These are phyloP conservation scores for Crocuta crocuta DNA, from an alignment of 2,113 vertebrate species.

Conservation along the genomic window DNA sequence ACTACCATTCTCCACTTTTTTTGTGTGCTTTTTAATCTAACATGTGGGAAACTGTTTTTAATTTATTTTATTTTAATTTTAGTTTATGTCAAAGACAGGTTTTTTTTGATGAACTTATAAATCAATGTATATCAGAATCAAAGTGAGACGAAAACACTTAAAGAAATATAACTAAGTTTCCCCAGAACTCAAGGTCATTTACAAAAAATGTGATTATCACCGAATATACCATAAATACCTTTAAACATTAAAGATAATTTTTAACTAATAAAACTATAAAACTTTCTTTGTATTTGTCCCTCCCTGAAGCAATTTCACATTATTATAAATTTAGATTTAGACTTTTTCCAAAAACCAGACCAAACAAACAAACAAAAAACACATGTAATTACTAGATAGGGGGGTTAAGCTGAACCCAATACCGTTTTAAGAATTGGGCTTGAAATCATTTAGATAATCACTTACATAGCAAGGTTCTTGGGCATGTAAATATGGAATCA, in stretches of 20 bases:
- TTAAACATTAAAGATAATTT: conserved; percentile 52
- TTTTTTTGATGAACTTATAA: conserved; percentile 58
- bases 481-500: conserved; percentile 1
- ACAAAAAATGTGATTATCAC: conserved; percentile 56
- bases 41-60: not conserved
- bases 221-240: not conserved
- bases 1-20: conserved; percentile 3
- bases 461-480: not conserved
- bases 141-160: conserved; percentile 26
- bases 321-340: conserved; percentile 10
- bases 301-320: not conserved
- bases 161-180: conserved; percentile 45
- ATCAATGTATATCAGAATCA: conserved; percentile 24
- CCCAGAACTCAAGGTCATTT: conserved; percentile 44
- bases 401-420: conserved; percentile 10
- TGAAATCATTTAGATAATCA: conserved; percentile 21
- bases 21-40: conserved; percentile 53
- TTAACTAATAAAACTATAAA: conserved; percentile 32
- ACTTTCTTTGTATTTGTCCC: not conserved
- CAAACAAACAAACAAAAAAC: not conserved
- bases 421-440: not conserved
- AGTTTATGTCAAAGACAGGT: not conserved
- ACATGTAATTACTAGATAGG: not conserved
- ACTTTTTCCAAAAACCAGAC: not conserved
- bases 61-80: not conserved